Evolutionary conservation across 2,113 vertebrate species (phyloP).

Genomic region (Python bivittatus): DNA sequence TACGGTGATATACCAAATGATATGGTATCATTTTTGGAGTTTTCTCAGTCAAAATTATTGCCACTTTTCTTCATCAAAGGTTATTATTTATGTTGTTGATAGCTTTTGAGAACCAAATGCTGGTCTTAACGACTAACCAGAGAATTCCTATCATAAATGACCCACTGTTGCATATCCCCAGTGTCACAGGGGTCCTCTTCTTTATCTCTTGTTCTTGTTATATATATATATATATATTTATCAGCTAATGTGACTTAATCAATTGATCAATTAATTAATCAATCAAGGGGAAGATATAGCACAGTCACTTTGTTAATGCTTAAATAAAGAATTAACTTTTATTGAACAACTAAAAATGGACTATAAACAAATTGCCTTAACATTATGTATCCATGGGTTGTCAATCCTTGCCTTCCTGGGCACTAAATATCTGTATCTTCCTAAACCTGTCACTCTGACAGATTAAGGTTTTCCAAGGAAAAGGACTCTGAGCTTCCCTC

Average conservation of each 20-base stretch:
- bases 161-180: neutral
- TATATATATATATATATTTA: too few relatives aligned
- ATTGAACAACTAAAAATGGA: neutral
- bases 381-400: neutral
- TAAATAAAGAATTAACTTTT: neutral
- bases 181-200: neutral
- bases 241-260: neutral
- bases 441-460: neutral
- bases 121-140: neutral
- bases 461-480: neutral
- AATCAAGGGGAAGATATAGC: neutral
- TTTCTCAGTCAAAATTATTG: neutral
- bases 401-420: neutral
- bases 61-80: neutral
- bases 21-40: neutral
- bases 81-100: neutral
- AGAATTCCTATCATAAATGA: neutral
- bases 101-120: neutral
- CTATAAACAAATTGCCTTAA: neutral
- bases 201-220: neutral
- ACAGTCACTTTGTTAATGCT: neutral
- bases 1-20: too few relatives aligned
- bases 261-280: too few relatives aligned
- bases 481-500: neutral
- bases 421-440: neutral